A percentile compares a stretch with the other conserved stretches of the same genome.
Evolutionary conservation across 2,888 invertebrate genomes (phyloP).

Genomic region (Sturmia bella): DNA sequence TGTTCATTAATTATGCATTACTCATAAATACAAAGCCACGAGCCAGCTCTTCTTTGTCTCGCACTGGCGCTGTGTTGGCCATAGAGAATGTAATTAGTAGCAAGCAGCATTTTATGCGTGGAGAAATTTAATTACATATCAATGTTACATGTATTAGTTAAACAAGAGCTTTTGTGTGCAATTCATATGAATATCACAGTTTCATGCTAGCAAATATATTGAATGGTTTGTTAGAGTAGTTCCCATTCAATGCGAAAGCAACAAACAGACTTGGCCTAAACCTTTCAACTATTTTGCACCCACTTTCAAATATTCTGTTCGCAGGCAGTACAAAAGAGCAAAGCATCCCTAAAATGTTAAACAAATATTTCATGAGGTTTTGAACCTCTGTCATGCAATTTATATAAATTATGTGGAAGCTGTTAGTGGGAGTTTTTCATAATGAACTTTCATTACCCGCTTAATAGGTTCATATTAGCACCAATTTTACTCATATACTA

Average conservation of each 20-base stretch:
- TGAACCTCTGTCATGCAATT: neutral
- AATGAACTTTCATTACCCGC: slow-evolving; percentile 7
- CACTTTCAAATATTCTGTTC: no score
- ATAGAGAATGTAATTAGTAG: neutral
- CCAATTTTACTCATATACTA: neutral
- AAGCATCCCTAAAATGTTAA: neutral
- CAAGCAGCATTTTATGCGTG: slow-evolving; percentile 36
- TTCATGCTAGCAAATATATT: no score
- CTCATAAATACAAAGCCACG: neutral
- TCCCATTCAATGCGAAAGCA: no score
- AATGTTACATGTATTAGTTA: slow-evolving; percentile 32
- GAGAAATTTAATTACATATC: slow-evolving; percentile 56
- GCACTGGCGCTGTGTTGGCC: neutral
- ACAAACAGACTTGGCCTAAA: no score
- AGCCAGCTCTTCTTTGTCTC: neutral
- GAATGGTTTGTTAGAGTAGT: no score
- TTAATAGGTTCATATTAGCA: slow-evolving; percentile 28
- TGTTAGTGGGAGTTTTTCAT: neutral
- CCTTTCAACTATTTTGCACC: no score
- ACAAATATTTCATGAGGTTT: neutral
- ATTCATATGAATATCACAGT: no score
- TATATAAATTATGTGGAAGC: neutral
- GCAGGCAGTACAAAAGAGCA: neutral
- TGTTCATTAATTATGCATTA: neutral
- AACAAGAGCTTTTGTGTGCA: neutral